Base-by-base conservation (phyloP, 2,888 invertebrate species). In the Metopia argyrocephala region DNA sequence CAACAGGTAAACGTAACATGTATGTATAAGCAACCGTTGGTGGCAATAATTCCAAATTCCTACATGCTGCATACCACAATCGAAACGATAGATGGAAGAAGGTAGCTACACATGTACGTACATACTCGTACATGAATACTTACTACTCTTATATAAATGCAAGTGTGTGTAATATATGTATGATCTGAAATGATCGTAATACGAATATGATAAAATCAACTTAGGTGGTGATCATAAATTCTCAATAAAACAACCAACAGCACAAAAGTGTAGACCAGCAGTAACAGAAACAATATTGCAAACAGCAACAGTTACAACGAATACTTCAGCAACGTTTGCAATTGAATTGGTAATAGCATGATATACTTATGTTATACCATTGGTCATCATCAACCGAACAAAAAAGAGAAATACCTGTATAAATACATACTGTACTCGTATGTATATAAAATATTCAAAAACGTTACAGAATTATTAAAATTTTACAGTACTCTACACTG, bases 221-320 rank as follows among this genome's bases (percentile, higher is more conserved):
- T 50, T 70, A 81, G 81, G 81, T 75, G 81, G 81, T 81, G 81
- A 81, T 81, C 81, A 81, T 81, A 81, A 81, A 78, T 81, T 81
- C 66, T 75, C 74, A 81, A 70, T 66, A 74, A 38, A 76, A 66
- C 66, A 45, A 27, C 38, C 66, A 73, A 61, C 80, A 70, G 59
- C 74, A 76, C 48, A 75, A 75, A 78, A 70, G 70, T 78, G 81
- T 66, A 56, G 76, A 69, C 59, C 74, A 65, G 65, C 69, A 78
- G 61, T 62, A 61, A 66, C 25, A 54, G 50, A 61, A 48, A 38
- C 54, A 70, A 31, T 65, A 52, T 62, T 48, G 57, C 59, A 7
- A 52, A 59, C 57, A 62, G 38, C 50, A 59, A 66, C 56, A 31
- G 66, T 57, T 68, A 38, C 59, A 65, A 7, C 20, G 48, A 59